Evolutionary conservation across 2,797 vertebrate genomes (phyloP).

Genomic region (Coracias cyanogaster): DNA sequence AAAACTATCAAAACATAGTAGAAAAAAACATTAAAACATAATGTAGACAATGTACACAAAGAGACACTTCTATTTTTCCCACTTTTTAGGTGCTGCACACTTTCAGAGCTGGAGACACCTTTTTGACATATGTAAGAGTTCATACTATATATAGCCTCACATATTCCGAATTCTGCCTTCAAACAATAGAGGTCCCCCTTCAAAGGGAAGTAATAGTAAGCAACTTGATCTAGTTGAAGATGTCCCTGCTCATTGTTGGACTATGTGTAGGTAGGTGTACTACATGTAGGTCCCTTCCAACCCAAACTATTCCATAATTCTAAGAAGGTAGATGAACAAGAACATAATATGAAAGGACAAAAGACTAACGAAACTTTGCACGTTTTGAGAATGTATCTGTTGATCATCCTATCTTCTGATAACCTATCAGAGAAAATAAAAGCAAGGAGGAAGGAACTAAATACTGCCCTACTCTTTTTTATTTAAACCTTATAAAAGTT

Average conservation of each 20-base stretch:
- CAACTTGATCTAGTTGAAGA: neutral
- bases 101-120: neutral
- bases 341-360: neutral
- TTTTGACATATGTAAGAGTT: neutral
- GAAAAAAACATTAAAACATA: neutral
- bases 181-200: neutral
- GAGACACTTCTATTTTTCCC: neutral
- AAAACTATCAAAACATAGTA: neutral
- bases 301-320: neutral
- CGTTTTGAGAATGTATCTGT: neutral
- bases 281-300: neutral
- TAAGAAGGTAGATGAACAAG: neutral
- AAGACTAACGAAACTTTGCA: neutral
- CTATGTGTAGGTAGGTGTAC: neutral
- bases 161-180: neutral
- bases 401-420: neutral
- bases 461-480: neutral
- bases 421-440: neutral
- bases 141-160: neutral
- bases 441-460: neutral
- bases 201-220: neutral
- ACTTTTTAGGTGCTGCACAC: neutral
- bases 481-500: neutral
- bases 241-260: neutral
- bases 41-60: neutral